A percentile compares a stretch with the other conserved stretches of the same genome.
Evolutionary conservation across 2,113 vertebrate species (phyloP).

Genomic region (Platichthys flesus): DNA sequence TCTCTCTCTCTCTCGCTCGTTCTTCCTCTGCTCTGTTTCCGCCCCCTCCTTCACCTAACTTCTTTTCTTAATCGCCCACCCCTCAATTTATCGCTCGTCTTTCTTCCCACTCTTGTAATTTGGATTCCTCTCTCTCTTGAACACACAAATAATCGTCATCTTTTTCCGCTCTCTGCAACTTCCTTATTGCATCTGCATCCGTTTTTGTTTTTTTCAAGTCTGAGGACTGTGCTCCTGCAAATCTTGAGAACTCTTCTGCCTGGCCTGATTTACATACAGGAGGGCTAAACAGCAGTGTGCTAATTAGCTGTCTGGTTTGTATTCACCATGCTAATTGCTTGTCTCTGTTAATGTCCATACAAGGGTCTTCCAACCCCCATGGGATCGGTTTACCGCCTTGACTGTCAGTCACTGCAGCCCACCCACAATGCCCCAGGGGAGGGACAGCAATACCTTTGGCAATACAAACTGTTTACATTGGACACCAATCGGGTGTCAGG

Average conservation of each 20-base stretch:
- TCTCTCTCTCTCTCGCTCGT: too few species aligned
- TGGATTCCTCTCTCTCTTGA: slow-evolving; percentile 39
- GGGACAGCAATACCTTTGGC: not conserved
- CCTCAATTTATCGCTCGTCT: slow-evolving; percentile 11
- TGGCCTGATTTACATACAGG: slow-evolving; percentile 54
- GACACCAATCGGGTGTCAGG: not conserved
- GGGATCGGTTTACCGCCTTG: slow-evolving; percentile 25
- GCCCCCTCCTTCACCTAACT: slow-evolving; percentile 44
- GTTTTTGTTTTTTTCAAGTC: slow-evolving; percentile 19
- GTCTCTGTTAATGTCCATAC: slow-evolving; percentile 54
- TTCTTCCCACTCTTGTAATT: slow-evolving; percentile 44
- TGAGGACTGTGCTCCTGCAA: not conserved
- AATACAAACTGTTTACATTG: not conserved
- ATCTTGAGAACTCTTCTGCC: slow-evolving; percentile 38
- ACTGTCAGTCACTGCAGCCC: slow-evolving; percentile 53
- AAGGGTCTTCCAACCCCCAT: slow-evolving; percentile 32
- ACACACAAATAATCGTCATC: slow-evolving; percentile 24
- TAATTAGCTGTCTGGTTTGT: slow-evolving; percentile 68
- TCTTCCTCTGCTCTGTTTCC: slow-evolving; percentile 34
- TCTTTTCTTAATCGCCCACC: slow-evolving; percentile 31
- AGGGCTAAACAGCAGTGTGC: slow-evolving; percentile 36
- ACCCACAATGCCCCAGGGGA: slow-evolving; percentile 20
- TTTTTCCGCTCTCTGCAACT: slow-evolving; percentile 4
- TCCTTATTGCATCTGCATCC: slow-evolving; percentile 37
- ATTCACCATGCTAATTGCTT: slow-evolving; percentile 65